Conservation (phyloP, 2,113 vertebrate genomes). For the Corydoras sp. region DNA sequence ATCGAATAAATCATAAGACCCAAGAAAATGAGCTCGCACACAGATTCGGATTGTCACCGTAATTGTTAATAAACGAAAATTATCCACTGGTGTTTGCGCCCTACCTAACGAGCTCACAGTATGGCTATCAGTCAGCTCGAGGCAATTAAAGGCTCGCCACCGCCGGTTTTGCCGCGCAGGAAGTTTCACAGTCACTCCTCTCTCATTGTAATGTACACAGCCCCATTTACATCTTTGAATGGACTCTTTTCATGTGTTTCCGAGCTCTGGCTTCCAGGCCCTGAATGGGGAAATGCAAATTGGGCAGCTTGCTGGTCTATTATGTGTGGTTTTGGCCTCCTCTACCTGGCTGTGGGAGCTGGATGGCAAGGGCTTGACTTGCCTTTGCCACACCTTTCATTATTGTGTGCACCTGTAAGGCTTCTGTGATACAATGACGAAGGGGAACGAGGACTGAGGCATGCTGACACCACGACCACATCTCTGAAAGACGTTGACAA, state of each 20-base stretch:
- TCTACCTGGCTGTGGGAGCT: conserved; percentile 73
- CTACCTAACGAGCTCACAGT: conserved; percentile 73
- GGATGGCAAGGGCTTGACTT: conserved; percentile 58
- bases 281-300: conserved; percentile 89
- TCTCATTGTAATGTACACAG: conserved; percentile 83
- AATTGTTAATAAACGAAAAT: conserved; percentile 41
- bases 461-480: conserved; percentile 43
- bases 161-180: conserved; percentile 74
- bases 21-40: conserved; percentile 1
- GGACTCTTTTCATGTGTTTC: conserved; percentile 84
- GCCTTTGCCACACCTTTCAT: conserved; percentile 88
- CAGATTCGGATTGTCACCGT: conserved; percentile 12
- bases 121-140: conserved; percentile 71
- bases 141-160: conserved; percentile 78
- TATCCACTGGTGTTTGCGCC: conserved; percentile 33
- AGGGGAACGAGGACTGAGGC: conserved; percentile 52
- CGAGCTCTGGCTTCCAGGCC: conserved; percentile 62
- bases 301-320: conserved; percentile 80
- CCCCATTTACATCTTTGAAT: conserved; percentile 90
- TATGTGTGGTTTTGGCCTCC: conserved; percentile 78
- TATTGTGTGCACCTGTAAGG: conserved; percentile 86
- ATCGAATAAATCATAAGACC: neutral
- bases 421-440: conserved; percentile 74
- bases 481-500: no score
- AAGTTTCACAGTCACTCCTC: conserved; percentile 84